Conservation (phyloP, 2,797 vertebrate genomes). For the Mustela erminea region DNA sequence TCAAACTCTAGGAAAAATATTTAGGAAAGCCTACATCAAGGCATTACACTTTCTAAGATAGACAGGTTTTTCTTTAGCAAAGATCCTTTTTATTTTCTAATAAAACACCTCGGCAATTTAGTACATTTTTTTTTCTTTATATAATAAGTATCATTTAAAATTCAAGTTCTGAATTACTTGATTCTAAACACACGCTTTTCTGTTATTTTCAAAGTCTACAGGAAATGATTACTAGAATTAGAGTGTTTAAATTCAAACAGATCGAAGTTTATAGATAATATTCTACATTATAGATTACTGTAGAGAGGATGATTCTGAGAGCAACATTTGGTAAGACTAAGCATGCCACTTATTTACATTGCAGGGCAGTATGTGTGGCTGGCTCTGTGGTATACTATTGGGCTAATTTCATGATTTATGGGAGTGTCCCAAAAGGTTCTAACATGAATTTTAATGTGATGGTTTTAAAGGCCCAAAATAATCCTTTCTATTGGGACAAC, state of each 20-base stretch:
- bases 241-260: not conserved
- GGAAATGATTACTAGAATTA: not conserved
- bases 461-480: not conserved
- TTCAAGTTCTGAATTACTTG: not conserved
- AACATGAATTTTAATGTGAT: not conserved
- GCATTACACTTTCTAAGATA: not conserved
- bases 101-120: not conserved
- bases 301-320: not conserved
- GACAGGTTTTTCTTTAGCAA: not conserved
- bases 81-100: not conserved
- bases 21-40: not conserved
- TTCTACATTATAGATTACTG: not conserved
- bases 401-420: not conserved
- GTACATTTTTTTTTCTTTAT: not conserved
- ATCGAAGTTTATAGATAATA: not conserved
- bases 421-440: not conserved
- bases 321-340: not conserved
- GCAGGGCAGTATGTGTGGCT: fast-evolving
- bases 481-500: not conserved
- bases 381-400: not conserved
- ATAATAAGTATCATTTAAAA: not conserved
- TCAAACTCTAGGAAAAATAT: not conserved
- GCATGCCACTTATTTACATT: not conserved
- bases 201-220: not conserved
- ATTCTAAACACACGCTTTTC: not conserved